Conservation (phyloP, 2,797 vertebrate genomes). For the Fringilla coelebs region DNA sequence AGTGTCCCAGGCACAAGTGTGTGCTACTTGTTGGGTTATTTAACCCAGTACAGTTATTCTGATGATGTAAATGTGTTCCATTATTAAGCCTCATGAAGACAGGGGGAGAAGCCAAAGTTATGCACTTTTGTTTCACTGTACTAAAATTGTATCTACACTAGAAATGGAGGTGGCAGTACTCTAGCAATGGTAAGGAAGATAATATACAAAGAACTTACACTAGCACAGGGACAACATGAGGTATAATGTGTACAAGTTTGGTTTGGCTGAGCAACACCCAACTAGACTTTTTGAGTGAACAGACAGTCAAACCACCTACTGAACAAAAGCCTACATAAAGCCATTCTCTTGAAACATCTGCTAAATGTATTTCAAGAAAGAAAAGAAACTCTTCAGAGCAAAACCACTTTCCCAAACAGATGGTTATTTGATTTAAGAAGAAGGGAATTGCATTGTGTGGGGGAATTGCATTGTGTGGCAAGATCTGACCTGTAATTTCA, state of each 20-base stretch:
- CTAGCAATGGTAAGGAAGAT: background rate
- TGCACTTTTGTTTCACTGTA: background rate
- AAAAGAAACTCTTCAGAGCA: background rate
- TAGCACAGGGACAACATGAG: background rate
- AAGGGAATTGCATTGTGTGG: conserved; percentile 5
- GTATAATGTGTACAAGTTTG: background rate
- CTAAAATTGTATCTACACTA: background rate
- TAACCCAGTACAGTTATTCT: background rate
- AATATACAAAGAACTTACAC: background rate
- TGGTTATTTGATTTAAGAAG: conserved; percentile 43
- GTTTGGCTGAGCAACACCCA: background rate
- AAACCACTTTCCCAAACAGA: conserved; percentile 22
- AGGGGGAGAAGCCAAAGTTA: background rate
- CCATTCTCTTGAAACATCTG: conserved; percentile 14
- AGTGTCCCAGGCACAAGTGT: fast-evolving
- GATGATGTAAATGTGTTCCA: background rate
- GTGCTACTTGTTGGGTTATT: background rate
- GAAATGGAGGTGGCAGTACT: background rate
- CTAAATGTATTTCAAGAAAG: conserved; percentile 16
- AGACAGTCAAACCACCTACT: background rate
- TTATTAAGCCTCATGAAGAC: background rate
- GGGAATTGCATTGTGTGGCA: background rate
- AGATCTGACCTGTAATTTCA: conserved; percentile 31
- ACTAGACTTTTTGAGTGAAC: background rate
- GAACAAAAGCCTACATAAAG: background rate